Percentiles rank a stretch among this genome's conserved stretches.
Evolutionary conservation across 2,113 vertebrate species (phyloP).

Genomic region (Callaeas wilsoni): DNA sequence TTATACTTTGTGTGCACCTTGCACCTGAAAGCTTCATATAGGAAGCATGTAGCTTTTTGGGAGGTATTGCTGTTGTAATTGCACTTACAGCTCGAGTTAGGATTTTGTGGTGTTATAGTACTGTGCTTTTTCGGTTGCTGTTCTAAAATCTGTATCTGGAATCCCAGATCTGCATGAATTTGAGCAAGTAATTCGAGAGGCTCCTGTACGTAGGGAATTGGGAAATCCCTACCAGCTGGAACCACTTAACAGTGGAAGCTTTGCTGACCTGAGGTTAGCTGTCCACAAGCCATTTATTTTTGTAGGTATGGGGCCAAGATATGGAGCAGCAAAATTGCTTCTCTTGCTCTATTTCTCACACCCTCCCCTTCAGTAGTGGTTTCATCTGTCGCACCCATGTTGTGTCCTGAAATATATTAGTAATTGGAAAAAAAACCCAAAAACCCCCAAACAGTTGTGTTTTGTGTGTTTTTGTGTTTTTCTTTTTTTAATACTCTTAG

Average conservation of each 20-base stretch:
- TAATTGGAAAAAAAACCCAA: background rate
- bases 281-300: conserved; percentile 24
- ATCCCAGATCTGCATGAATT: background rate
- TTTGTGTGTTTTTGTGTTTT: background rate
- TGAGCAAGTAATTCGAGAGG: background rate
- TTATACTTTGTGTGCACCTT: background rate
- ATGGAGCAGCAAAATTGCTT: background rate
- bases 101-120: background rate
- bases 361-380: background rate
- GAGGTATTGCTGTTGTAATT: background rate
- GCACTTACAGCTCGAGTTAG: background rate
- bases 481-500: background rate
- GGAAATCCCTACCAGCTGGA: conserved; percentile 17
- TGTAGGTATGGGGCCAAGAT: background rate
- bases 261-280: conserved; percentile 24
- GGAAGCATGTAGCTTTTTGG: background rate
- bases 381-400: background rate
- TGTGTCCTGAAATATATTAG: background rate
- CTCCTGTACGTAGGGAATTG: background rate
- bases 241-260: conserved; percentile 11
- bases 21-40: background rate
- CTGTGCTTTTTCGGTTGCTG: background rate
- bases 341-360: background rate
- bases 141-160: background rate
- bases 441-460: background rate